These are phyloP conservation scores for Rhopalosiphum padi DNA, from an alignment of 1,140 invertebrate species.

Conservation along the genomic window DNA sequence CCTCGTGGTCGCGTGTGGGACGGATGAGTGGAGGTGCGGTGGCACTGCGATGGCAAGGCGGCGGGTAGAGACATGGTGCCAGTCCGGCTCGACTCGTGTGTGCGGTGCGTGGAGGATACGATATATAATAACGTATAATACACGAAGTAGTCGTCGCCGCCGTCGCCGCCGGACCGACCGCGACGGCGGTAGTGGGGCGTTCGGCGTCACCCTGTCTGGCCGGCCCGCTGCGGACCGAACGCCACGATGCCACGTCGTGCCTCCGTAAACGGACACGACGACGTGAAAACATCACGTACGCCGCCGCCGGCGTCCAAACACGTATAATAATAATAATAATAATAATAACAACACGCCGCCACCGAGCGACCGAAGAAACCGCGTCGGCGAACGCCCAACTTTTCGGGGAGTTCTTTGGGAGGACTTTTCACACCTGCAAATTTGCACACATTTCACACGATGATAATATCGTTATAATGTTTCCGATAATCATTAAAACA, in stretches of 20 bases:
- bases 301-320: neutral
- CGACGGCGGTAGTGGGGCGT: slow-evolving; percentile 54
- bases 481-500: neutral
- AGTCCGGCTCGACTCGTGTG: neutral
- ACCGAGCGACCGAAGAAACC: neutral
- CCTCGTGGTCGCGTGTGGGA: neutral
- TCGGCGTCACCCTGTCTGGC: slow-evolving; percentile 80
- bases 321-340: neutral
- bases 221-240: slow-evolving; percentile 65
- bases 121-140: neutral
- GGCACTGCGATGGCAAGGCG: neutral
- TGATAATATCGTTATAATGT: neutral
- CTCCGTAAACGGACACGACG: neutral
- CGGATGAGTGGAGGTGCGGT: neutral
- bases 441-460: neutral
- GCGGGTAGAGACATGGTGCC: neutral
- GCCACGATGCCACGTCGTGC: slow-evolving; percentile 49
- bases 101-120: neutral
- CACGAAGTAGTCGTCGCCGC: neutral
- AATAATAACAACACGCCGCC: neutral
- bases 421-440: neutral
- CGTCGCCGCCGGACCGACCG: neutral
- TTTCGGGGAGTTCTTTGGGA: neutral
- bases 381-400: neutral
- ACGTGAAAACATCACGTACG: slow-evolving; percentile 47